Evolutionary conservation across 2,113 vertebrate species (phyloP), one percentile per base, ranked within the genome.

Genomic region (Phyllostomus hastatus): DNA sequence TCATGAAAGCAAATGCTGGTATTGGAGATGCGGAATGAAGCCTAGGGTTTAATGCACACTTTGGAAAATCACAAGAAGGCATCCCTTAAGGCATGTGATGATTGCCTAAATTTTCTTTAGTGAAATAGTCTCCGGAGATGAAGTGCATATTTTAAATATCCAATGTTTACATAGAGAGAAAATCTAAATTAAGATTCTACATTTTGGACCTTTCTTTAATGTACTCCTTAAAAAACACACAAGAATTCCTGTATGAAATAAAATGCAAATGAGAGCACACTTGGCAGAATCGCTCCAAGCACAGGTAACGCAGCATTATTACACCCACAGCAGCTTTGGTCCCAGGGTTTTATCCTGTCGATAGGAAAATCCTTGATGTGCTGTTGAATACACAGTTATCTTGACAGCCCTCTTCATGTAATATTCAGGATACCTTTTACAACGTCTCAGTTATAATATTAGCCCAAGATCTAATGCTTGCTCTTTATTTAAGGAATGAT

Each of bases 361-460:
- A 89, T 66, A 94, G 85, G 80, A 96, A 98, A 98, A 94, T 10
- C 43, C 92, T 97, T 78, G 19, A 98, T 94, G 69, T 96, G 92
- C 87, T 97, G 96, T 82, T 98, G 96, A 98, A 97, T 96, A 95
- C 84, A 96, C 70, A 94, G 78, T 84, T 97, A 88, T 92, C 52
- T 98, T 98, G 96, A 98, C 87, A 95, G 88, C 41, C 87, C 94
- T 95, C 76, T 98, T 98, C 59, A 22, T 97, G 94, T 88, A 97
- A 96, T 97, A 98, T 98, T 98, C 97, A 98, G 98, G 95, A 97
- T 76, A n/a, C 31, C 64, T 97, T 98, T 98, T 98, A 97, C 94
- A 96, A 94, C 70, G 93, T 79, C 95, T 92, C 38, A 59, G 57
- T 80, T 97, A 92, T 80, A 91, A 88, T 86, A 96, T 50, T 96